Base-by-base conservation (phyloP, 2,888 invertebrate genomes). In the Slavum lentiscoides region DNA sequence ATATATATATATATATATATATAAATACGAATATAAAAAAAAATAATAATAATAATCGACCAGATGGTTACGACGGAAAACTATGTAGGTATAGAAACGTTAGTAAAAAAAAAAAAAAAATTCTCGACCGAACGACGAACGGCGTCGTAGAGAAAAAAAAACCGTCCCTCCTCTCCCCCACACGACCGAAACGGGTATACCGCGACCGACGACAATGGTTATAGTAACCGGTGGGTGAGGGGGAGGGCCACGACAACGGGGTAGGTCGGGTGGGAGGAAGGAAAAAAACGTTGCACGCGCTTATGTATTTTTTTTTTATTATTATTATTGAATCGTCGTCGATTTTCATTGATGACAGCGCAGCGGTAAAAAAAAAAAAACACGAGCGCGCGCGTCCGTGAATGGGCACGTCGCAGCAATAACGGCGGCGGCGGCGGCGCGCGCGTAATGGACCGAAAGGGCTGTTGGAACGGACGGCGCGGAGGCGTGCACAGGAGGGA, bases 291-390 rank as follows among this genome's bases (percentile, higher is more conserved):
- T 55, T 11, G 70, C 69, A 13, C 69, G 21, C 75, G 68, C 68
- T 53, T 76, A 68, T 5, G 4, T 30, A 30, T 30, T 2, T 30
- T 2, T 30, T 2, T 30, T 30, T 30, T 30, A 30, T 74, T 55
- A n/a, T n/a, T n/a, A n/a, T 66, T 62, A 69, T 69, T 69, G 62
- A 77, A 77, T 69, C 69, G 77, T 75, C 43, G 21, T 58, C 58
- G 70, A 72, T 80, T 67, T 75, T 64, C 80, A 64, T 80, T 58
- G 80, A 70, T 70, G 69, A 70, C 77, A 61, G 70, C 55, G n/a
- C 21, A 49, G 43, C 43, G 43, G 30, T 30, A 4, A 1, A 2
- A 4, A 2, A 49, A 64, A 59, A 67, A 74, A 37, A n/a, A 64
- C 53, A 19, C 19, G 19, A 17, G 15, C 30, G 30, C 30, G 74